These are phyloP conservation scores for Anguilla megastoma DNA, from an alignment of 2,797 vertebrate species.

Conservation along the genomic window DNA sequence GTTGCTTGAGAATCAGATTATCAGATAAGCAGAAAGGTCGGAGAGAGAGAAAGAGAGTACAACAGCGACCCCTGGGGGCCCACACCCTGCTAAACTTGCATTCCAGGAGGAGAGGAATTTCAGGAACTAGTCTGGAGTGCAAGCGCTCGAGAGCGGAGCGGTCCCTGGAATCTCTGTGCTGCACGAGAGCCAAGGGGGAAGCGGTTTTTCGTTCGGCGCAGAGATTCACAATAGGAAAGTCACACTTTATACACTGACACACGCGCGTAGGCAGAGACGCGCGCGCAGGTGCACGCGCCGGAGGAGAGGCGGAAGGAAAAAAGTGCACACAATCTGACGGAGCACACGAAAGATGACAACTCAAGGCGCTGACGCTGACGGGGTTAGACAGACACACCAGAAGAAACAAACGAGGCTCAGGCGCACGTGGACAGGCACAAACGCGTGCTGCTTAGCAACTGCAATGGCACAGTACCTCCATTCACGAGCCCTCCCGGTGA, in stretches of 20 bases:
- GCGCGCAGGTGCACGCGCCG: too few relatives aligned
- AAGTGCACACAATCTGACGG: neutral
- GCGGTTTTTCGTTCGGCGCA: neutral
- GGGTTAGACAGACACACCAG: slow-evolving; percentile 27
- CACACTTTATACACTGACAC: neutral
- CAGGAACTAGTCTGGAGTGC: neutral
- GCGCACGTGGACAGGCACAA: slow-evolving; percentile 52
- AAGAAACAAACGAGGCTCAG: slow-evolving; percentile 24
- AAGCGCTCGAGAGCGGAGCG: neutral
- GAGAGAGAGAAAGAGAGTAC: neutral
- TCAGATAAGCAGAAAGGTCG: too few relatives aligned
- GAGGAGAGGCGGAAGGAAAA: neutral
- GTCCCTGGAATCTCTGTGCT: too few relatives aligned
- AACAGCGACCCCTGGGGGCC: slow-evolving; percentile 17
- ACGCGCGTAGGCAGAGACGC: neutral
- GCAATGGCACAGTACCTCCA: slow-evolving; percentile 59
- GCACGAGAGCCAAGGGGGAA: neutral
- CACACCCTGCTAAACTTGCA: neutral
- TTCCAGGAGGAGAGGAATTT: slow-evolving; percentile 19
- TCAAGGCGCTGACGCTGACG: neutral
- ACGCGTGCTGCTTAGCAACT: slow-evolving; percentile 39
- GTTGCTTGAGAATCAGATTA: neutral
- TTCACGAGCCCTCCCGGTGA: slow-evolving; percentile 55
- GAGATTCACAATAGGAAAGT: neutral
- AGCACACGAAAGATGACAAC: neutral